Evolutionary conservation across 2,888 invertebrate genomes (phyloP).

Genomic region (Ichneumoninae sp.): DNA sequence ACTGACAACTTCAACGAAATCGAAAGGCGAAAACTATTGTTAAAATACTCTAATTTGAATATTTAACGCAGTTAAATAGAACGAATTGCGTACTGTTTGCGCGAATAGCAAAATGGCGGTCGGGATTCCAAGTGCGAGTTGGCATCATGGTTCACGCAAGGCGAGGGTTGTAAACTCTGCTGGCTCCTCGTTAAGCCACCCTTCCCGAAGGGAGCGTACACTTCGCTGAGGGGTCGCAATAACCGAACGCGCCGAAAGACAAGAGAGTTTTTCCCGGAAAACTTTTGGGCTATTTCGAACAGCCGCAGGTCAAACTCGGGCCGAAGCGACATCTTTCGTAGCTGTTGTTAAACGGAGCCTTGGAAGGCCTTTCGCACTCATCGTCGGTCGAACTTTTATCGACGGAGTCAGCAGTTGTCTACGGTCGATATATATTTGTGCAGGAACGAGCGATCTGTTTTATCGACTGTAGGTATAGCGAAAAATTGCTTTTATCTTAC

Average conservation of each 20-base stretch:
- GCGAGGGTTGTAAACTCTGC: slow-evolving; percentile 52
- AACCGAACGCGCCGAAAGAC: slow-evolving; percentile 1
- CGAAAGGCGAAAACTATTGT: neutral
- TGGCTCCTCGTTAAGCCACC: slow-evolving; percentile 32
- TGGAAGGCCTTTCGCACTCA: neutral
- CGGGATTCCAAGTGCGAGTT: slow-evolving; percentile 33
- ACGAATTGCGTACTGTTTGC: slow-evolving; percentile 21
- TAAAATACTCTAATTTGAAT: neutral
- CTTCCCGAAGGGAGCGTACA: slow-evolving; percentile 25
- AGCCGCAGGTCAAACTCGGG: neutral
- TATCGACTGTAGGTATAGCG: neutral
- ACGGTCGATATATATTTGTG: neutral
- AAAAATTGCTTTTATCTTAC: neutral
- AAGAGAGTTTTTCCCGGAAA: slow-evolving; percentile 38
- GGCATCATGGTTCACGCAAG: slow-evolving; percentile 42
- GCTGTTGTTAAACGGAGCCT: neutral
- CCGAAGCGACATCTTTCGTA: slow-evolving; percentile 12
- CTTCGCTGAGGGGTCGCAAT: slow-evolving; percentile 6
- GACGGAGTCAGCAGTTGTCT: neutral
- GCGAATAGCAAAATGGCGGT: slow-evolving; percentile 67
- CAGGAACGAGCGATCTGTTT: neutral
- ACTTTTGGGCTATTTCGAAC: slow-evolving; percentile 15
- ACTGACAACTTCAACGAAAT: neutral
- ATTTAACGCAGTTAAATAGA: slow-evolving; percentile 8
- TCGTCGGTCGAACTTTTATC: slow-evolving; percentile 1